Conservation (phyloP, 2,888 invertebrate genomes). For the Cataglyphis livida region DNA sequence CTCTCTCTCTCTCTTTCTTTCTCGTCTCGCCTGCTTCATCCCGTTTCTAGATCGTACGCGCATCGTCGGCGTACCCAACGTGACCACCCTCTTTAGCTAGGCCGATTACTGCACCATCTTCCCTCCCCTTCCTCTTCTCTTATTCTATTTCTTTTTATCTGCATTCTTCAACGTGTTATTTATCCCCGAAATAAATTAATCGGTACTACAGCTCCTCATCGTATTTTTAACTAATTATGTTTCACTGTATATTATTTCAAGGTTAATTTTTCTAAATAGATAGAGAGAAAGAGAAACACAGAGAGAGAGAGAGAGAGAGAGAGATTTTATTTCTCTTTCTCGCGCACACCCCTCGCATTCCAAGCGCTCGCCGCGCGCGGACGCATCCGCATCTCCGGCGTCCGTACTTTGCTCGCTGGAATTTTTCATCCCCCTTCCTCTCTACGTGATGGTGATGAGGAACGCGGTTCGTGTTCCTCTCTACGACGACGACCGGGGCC, state of each 20-base stretch:
- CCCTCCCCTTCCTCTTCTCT: not conserved
- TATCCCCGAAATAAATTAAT: not conserved
- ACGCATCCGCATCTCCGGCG: slow-evolving; percentile 22
- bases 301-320: too few species aligned
- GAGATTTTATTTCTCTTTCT: not conserved
- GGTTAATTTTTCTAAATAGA: not conserved
- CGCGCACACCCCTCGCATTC: slow-evolving; percentile 27
- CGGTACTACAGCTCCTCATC: not conserved
- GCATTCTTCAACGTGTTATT: not conserved
- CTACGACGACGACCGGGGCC: slow-evolving; percentile 20
- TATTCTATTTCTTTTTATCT: not conserved
- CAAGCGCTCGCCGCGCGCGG: not conserved
- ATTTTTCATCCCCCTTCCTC: slow-evolving; percentile 26
- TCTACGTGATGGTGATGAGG: slow-evolving; percentile 5
- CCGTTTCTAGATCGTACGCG: slow-evolving; percentile 65
- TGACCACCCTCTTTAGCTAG: slow-evolving; percentile 69
- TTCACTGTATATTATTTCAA: not conserved
- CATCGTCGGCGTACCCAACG: slow-evolving; percentile 60
- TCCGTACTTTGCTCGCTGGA: slow-evolving; percentile 14
- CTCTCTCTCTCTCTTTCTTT: slow-evolving; percentile 1
- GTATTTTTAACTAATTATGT: not conserved
- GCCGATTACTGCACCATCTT: slow-evolving; percentile 70
- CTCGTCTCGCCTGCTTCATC: slow-evolving; percentile 1
- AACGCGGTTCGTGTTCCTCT: slow-evolving; percentile 22
- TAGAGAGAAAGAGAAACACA: too few species aligned